Base-by-base conservation (phyloP, 2,888 invertebrate species). In the Nudaria mundana region DNA sequence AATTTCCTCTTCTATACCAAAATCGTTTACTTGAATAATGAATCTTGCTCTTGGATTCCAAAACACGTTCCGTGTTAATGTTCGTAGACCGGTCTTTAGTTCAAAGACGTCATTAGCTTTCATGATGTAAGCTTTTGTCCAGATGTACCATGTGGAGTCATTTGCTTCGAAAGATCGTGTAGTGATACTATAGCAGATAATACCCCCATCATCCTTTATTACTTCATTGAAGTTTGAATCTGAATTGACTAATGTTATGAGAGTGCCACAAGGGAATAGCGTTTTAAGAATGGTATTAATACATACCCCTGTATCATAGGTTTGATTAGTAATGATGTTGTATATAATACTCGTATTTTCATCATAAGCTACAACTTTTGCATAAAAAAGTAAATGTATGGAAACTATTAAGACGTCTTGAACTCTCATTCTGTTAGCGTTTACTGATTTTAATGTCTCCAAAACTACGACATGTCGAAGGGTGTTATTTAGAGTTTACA, bases 41-140 rank as follows among this genome's bases (percentile, higher is more conserved):
- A 71, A 69, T 41, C 58, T 61, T 6, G 71, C 77, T 52, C 54
- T 66, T 8, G 81, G 72, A 41, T 77, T 74, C 78, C 77, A 81
- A 40, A 68, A 64, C 14, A 64, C 35, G 40, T 80, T 74, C 14
- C 51, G 62, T 12, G 56, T 50, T 18, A 80, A 29, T 10, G 52
- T 44, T 3, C 45, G 14, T 26, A 80, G 46, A 12, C 60, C 66
- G 31, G 20, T 16, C 20, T 39, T 30, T n/a, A 78, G 51, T 20
- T 65, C 56, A 2, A 23, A 5, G 8, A 55, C 23, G 42, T 73
- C 41, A 44, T 63, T 41, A 4, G 56, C 54, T 10, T 54, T 51
- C 18, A 80, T 69, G 2, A 81, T 42, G 29, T 81, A 79, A 2
- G 70, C 39, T 16, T 67, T 51, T 10, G 70, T 57, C 42, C 54